phyloP scores from a whole-genome alignment of 2,888 invertebrate species.

The Eilema griseolum region DNA sequence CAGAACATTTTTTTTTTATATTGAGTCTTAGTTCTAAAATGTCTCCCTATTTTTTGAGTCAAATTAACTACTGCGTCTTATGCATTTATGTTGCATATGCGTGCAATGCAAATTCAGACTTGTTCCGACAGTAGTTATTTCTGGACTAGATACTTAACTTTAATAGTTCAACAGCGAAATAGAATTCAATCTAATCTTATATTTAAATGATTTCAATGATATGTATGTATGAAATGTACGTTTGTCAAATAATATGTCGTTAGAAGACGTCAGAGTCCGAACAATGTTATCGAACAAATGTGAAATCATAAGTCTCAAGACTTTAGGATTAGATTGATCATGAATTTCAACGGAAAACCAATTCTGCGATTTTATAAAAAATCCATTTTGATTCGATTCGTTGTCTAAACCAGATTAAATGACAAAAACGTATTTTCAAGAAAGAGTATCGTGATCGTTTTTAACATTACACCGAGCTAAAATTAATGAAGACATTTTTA shows the following conservation, averaged over 20 bases:
- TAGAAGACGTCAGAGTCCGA: not conserved
- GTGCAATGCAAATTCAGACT: constrained; percentile 18
- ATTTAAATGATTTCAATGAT: not conserved
- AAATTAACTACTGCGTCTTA: constrained; percentile 16
- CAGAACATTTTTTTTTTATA: not conserved
- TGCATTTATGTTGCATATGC: constrained; percentile 10
- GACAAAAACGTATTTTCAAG: too few species aligned
- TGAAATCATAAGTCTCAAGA: constrained; percentile 3
- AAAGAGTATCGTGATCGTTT: too few species aligned
- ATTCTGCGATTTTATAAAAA: too few species aligned
- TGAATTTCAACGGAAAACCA: constrained; percentile 24
- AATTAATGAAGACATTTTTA: too few species aligned
- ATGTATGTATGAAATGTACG: not conserved
- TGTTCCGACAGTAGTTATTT: constrained; percentile 21
- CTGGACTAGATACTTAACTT: constrained; percentile 36
- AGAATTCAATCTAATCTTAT: not conserved
- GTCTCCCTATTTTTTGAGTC: constrained; percentile 7
- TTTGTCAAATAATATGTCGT: not conserved
- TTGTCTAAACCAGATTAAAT: too few species aligned
- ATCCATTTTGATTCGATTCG: too few species aligned
- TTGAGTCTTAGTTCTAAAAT: not conserved
- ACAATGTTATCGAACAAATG: not conserved
- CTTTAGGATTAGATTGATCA: constrained; percentile 2
- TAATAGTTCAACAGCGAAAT: constrained; percentile 13
- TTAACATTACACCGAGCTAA: too few species aligned